A percentile compares a stretch with the other conserved stretches of the same genome.
phyloP scores from a whole-genome alignment of 2,888 invertebrate species.

The Cerastis leucographa region DNA sequence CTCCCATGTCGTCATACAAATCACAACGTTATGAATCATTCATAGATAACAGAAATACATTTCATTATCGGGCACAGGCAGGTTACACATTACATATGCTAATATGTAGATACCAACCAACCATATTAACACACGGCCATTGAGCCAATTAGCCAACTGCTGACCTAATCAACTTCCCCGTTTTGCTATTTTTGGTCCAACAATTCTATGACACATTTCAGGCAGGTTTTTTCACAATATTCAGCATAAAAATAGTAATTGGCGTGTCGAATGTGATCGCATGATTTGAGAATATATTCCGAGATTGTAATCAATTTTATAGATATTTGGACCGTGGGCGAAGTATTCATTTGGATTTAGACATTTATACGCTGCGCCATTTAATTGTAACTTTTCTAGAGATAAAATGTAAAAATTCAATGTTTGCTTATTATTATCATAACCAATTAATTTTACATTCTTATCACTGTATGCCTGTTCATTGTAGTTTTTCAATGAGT shows the following conservation, averaged over 20 bases:
- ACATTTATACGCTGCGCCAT: background rate
- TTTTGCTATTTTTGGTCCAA: conserved; percentile 25
- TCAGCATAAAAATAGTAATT: conserved; percentile 6
- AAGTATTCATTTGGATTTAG: conserved; percentile 3
- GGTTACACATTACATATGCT: conserved; percentile 29
- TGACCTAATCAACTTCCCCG: conserved; percentile 50
- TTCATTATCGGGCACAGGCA: conserved; percentile 39
- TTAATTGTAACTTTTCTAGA: background rate
- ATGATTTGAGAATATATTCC: conserved; percentile 41
- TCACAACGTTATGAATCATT: conserved; percentile 33
- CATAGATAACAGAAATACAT: conserved; percentile 39
- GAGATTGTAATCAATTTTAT: conserved; percentile 34
- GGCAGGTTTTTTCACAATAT: conserved; percentile 5
- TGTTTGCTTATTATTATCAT: background rate
- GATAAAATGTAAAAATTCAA: background rate
- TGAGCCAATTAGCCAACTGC: conserved; percentile 41
- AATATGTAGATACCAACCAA: conserved; percentile 26
- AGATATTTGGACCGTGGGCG: conserved; percentile 14
- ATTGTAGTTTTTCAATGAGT: background rate
- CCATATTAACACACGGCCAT: conserved; percentile 42
- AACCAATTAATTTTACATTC: conserved; percentile 12
- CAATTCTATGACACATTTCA: background rate
- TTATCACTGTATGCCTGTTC: background rate
- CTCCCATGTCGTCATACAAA: conserved; percentile 1
- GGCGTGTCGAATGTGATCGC: conserved; percentile 45